Evolutionary conservation across 1,140 invertebrate species (phyloP), one percentile per base, ranked within the genome.

Genomic region (Gonioctena quinquepunctata): DNA sequence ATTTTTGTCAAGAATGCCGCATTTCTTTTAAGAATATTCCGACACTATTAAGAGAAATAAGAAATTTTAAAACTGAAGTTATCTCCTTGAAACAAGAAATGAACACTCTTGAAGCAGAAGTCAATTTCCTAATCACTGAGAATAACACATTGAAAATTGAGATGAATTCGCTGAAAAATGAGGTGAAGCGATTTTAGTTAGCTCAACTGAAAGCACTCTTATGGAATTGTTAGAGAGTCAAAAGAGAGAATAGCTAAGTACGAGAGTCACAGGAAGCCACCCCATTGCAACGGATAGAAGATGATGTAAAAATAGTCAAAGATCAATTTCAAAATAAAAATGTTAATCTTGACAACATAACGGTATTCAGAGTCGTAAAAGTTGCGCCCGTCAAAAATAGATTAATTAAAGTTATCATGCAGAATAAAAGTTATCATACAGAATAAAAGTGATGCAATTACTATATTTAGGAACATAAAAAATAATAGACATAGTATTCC

Each of bases 401-500:
- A 63, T 63, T 63, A 48, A 49, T 63, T 28, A 63, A 63, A 48
- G 61, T 63, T 7, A 48, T 48, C n/a, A 33, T 62, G 26, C n/a
- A 28, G 11, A 33, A 18, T n/a, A 33, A 63, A 63, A 28, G 3
- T 27, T n/a, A n/a, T n/a, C n/a, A n/a, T n/a, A n/a, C n/a, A n/a
- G n/a, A n/a, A n/a, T n/a, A n/a, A n/a, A n/a, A n/a, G n/a, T n/a
- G 57, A 60, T 60, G 57, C 57, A 27, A 60, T 60, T 60, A 22
- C 57, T 60, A 7, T 27, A 11, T 18, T 54, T 11, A 54, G 6
- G 19, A 54, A 6, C 1, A 54, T 54, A 18, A 54, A 54, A 54
- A 54, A 54, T 18, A 21, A 54, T 54, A n/a, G n/a, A n/a, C n/a
- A n/a, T n/a, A 7, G 6, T 54, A 54, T 60, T 27, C 23, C 23